Percentiles rank a stretch among this genome's conserved stretches.
These are phyloP conservation scores for Tridacna crocea DNA, from an alignment of 2,888 invertebrate species.

Conservation along the genomic window DNA sequence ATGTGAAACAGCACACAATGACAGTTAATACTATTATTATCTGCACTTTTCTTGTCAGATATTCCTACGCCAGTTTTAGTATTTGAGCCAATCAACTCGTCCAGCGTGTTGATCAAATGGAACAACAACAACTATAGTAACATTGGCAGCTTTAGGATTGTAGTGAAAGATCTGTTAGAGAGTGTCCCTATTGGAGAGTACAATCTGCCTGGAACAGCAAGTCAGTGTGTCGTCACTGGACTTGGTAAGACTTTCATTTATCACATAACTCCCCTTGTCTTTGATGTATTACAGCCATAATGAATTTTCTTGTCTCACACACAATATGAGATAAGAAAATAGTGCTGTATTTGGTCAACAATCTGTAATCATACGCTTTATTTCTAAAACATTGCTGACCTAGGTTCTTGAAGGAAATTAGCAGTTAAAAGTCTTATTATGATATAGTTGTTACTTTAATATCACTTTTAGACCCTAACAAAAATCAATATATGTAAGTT, in stretches of 20 bases:
- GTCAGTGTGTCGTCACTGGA: conserved; percentile 32
- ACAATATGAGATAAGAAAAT: too few relatives aligned
- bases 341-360: too few relatives aligned
- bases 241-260: conserved; percentile 62
- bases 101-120: conserved; percentile 55
- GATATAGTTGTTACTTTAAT: too few relatives aligned
- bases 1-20: too few relatives aligned
- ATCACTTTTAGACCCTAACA: too few relatives aligned
- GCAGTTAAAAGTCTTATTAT: too few relatives aligned
- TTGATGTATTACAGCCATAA: too few relatives aligned
- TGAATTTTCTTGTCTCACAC: too few relatives aligned
- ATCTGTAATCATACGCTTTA: too few relatives aligned
- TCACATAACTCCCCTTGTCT: neutral
- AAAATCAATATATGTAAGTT: too few relatives aligned
- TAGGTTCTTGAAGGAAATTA: neutral
- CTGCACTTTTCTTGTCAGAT: conserved; percentile 28
- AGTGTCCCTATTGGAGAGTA: conserved; percentile 37
- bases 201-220: conserved; percentile 33
- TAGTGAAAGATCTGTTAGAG: conserved; percentile 48
- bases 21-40: too few relatives aligned
- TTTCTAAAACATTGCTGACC: too few relatives aligned
- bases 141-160: conserved; percentile 48
- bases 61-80: conserved; percentile 42
- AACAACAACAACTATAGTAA: conserved; percentile 8
- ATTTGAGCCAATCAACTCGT: conserved; percentile 53